These are phyloP conservation scores for Sclerurus mexicanus DNA, from an alignment of 2,113 vertebrate genomes.

Conservation along the genomic window DNA sequence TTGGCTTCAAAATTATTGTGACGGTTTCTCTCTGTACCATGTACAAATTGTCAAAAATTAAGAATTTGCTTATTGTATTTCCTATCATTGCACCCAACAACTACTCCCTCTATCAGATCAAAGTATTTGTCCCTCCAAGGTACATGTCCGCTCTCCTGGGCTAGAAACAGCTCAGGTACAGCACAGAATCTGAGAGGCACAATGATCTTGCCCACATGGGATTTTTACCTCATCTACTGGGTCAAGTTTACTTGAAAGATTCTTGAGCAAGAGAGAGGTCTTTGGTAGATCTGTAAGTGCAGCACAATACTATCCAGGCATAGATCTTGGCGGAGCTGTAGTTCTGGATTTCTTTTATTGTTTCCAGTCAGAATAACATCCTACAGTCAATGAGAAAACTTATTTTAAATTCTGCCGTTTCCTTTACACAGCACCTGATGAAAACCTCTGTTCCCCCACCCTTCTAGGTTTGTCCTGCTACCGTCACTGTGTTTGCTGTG, in stretches of 20 bases:
- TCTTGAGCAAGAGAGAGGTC: background rate
- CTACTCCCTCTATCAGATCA: constrained; percentile 27
- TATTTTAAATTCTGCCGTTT: background rate
- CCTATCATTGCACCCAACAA: constrained; percentile 33
- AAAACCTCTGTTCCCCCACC: background rate
- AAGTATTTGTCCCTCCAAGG: constrained; percentile 53
- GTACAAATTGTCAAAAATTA: constrained; percentile 31
- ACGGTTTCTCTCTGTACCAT: constrained; percentile 1
- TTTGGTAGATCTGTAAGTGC: background rate
- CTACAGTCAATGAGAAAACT: background rate
- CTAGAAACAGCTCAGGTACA: background rate
- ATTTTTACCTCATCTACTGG: background rate
- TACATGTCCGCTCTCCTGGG: background rate
- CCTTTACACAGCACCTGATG: background rate
- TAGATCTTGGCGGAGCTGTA: background rate
- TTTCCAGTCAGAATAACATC: background rate
- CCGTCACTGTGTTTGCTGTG: background rate
- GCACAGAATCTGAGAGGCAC: background rate
- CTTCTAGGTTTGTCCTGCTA: background rate
- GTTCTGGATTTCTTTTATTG: background rate
- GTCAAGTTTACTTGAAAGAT: background rate
- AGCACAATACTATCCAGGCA: background rate
- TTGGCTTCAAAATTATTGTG: constrained; percentile 21
- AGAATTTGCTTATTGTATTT: constrained; percentile 59
- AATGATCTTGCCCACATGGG: background rate